Conservation (phyloP, 2,888 invertebrate species). For the Ectemnius cavifrons region DNA sequence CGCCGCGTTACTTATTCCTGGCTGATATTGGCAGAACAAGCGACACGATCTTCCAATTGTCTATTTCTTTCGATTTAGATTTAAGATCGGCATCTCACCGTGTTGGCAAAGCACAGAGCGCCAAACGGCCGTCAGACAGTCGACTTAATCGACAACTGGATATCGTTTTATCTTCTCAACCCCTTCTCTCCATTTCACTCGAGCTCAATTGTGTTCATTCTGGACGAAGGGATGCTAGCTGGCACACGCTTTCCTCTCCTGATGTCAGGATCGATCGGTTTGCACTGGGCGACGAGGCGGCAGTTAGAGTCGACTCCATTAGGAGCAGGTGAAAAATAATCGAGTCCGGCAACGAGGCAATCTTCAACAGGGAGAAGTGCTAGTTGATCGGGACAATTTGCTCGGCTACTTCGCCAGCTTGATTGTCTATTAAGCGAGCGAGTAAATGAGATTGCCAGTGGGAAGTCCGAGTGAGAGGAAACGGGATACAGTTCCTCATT, state of each 20-base stretch:
- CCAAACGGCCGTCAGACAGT: not conserved
- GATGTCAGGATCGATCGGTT: slow-evolving; percentile 8
- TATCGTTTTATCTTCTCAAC: not conserved
- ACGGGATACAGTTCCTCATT: slow-evolving; percentile 34
- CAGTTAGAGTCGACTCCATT: not conserved
- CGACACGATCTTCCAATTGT: not conserved
- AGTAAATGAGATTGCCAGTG: slow-evolving; percentile 59
- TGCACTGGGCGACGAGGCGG: slow-evolving; percentile 9
- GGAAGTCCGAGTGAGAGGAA: slow-evolving; percentile 34
- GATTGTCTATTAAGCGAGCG: slow-evolving; percentile 70
- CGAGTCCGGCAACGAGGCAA: slow-evolving; percentile 47
- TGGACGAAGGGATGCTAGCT: not conserved
- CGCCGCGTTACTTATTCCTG: not conserved
- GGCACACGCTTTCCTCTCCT: slow-evolving; percentile 1
- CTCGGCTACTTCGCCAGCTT: slow-evolving; percentile 55
- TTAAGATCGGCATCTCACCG: not conserved
- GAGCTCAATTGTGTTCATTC: not conserved
- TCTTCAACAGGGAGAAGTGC: slow-evolving; percentile 60
- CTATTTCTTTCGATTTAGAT: not conserved
- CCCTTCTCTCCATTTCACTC: not conserved
- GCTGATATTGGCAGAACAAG: not conserved
- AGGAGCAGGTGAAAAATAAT: not conserved
- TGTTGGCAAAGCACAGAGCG: not conserved
- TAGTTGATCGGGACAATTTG: slow-evolving; percentile 73
- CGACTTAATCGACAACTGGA: not conserved